These are phyloP conservation scores for Morus bassanus DNA, from an alignment of 2,797 vertebrate species.

Conservation along the genomic window DNA sequence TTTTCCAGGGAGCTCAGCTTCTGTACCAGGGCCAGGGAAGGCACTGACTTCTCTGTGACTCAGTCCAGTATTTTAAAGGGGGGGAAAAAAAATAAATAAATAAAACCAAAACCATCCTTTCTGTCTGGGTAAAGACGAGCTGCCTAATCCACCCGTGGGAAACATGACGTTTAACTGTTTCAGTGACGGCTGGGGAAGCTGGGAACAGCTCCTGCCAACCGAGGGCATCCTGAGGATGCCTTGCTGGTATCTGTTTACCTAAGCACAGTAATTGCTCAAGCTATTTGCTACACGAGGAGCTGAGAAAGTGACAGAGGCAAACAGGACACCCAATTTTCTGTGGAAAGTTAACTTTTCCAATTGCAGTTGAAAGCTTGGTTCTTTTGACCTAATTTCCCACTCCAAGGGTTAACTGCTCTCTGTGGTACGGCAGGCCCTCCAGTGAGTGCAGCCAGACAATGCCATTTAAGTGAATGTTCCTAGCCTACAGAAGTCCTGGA, in stretches of 20 bases:
- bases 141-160: neutral
- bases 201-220: neutral
- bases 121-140: neutral
- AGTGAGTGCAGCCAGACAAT: slow-evolving; percentile 64
- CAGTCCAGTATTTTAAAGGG: neutral
- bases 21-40: neutral
- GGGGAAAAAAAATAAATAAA: neutral
- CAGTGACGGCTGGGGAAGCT: neutral
- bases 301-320: neutral
- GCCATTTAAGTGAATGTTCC: slow-evolving; percentile 67
- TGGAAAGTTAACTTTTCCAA: slow-evolving; percentile 68
- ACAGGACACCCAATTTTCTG: slow-evolving; percentile 37
- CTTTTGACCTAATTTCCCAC: slow-evolving; percentile 72
- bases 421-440: slow-evolving; percentile 39
- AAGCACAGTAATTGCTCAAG: neutral
- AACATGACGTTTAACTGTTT: neutral
- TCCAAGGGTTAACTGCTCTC: slow-evolving; percentile 67
- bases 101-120: neutral
- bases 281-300: neutral
- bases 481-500: slow-evolving; percentile 66
- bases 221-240: neutral
- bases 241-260: neutral
- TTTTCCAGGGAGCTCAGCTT: neutral
- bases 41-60: neutral
- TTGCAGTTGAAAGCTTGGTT: slow-evolving; percentile 41